A percentile compares a stretch with the other conserved stretches of the same genome.
Conservation (phyloP, 2,797 vertebrate genomes). For the Megalops cyprinoides region DNA sequence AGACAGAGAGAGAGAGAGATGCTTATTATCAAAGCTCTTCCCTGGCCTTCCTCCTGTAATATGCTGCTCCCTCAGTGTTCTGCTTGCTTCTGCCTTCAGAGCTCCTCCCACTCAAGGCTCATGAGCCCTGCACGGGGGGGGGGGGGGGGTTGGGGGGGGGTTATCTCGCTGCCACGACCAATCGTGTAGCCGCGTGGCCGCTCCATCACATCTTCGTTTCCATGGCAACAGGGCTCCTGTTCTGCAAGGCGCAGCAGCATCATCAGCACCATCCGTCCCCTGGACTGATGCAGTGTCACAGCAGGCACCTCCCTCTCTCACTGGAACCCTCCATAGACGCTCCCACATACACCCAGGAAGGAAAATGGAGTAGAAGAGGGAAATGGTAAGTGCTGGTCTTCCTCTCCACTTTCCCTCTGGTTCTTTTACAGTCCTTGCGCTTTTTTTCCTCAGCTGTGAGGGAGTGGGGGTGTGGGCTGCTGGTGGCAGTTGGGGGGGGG, state of each 20-base stretch:
- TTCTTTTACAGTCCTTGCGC: slow-evolving; percentile 20
- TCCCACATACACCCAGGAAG: slow-evolving; percentile 79
- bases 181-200: slow-evolving; percentile 82
- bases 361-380: slow-evolving; percentile 71
- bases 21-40: slow-evolving; percentile 12
- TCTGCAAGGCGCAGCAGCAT: slow-evolving; percentile 90
- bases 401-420: background rate
- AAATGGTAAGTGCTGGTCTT: slow-evolving; percentile 76
- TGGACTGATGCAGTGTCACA: slow-evolving; percentile 87
- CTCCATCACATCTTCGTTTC: slow-evolving; percentile 92
- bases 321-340: slow-evolving; percentile 76
- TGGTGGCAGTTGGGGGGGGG: no score
- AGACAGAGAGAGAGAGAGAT: background rate
- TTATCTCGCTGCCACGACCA: slow-evolving; percentile 77
- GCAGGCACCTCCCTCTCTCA: slow-evolving; percentile 85
- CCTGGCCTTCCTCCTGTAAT: slow-evolving; percentile 11
- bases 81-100: slow-evolving; percentile 24
- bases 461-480: slow-evolving; percentile 9
- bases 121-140: slow-evolving; percentile 28
- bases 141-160: slow-evolving; percentile 39
- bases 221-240: slow-evolving; percentile 89
- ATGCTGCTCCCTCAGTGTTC: background rate
- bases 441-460: slow-evolving; percentile 13
- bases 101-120: slow-evolving; percentile 45
- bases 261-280: slow-evolving; percentile 58